Percentiles rank a stretch among this genome's conserved stretches.
Conservation (phyloP, 2,113 vertebrate species). For the Pterophyllum scalare region DNA sequence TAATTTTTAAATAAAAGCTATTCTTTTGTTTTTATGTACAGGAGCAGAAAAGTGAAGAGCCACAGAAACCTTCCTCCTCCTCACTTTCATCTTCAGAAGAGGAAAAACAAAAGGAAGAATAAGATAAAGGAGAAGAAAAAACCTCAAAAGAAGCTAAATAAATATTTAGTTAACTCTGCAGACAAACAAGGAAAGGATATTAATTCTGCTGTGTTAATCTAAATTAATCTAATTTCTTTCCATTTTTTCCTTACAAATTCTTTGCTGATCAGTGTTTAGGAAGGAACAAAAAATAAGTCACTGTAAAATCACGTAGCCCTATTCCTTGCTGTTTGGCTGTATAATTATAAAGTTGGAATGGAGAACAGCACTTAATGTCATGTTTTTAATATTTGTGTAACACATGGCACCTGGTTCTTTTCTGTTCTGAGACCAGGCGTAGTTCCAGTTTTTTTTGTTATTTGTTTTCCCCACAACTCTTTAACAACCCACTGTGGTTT, state of each 20-base stretch:
- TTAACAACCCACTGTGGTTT: neutral
- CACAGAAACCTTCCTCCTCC: neutral
- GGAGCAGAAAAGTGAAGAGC: neutral
- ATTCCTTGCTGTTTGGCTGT: neutral
- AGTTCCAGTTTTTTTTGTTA: neutral
- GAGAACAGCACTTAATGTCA: neutral
- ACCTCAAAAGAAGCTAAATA: neutral
- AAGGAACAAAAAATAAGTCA: neutral
- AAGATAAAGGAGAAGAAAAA: neutral
- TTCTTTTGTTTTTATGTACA: neutral
- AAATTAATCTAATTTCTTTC: neutral
- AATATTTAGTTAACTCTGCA: neutral
- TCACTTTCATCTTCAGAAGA: neutral
- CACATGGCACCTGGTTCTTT: neutral
- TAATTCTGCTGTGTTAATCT: neutral
- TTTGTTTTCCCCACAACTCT: neutral
- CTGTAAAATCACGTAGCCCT: neutral
- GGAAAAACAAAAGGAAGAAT: neutral
- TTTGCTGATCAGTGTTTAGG: neutral
- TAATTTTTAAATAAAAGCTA: neutral
- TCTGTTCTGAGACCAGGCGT: neutral
- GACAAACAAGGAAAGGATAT: neutral
- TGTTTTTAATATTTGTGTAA: neutral
- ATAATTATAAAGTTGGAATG: neutral
- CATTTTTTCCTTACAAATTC: neutral